phyloP scores from a whole-genome alignment of 2,888 invertebrate genomes.

The Strigamia crassipes region DNA sequence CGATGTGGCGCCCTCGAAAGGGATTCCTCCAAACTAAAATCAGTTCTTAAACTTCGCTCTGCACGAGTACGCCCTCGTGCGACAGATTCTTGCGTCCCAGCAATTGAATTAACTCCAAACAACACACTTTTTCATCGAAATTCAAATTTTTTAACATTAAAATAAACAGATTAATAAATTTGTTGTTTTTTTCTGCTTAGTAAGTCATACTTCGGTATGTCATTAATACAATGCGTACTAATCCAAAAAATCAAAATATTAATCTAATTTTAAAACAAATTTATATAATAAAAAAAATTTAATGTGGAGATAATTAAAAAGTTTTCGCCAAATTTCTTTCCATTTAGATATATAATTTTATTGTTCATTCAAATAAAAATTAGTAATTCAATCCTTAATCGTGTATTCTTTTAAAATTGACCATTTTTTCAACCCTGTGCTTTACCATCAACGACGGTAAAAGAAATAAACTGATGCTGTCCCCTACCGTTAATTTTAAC shows the following conservation, averaged over 20 bases:
- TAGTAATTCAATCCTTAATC: too few species aligned
- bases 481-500: slow-evolving; percentile 20
- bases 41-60: background rate
- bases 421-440: background rate
- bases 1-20: slow-evolving; percentile 22
- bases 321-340: too few species aligned
- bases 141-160: background rate
- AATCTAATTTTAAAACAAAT: too few species aligned
- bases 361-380: too few species aligned
- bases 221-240: too few species aligned
- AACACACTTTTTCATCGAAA: background rate
- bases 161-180: too few species aligned
- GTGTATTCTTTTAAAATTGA: background rate
- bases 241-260: too few species aligned
- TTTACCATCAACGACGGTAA: background rate
- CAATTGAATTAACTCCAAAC: background rate
- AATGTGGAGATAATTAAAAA: too few species aligned
- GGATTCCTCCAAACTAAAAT: background rate
- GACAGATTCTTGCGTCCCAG: background rate
- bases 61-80: slow-evolving; percentile 8
- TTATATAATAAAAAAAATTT: too few species aligned
- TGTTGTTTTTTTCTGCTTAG: too few species aligned
- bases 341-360: too few species aligned
- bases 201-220: too few species aligned
- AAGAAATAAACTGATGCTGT: slow-evolving; percentile 27